Base-by-base conservation (phyloP, 2,797 vertebrate genomes). In the Tolypeutes matacus region DNA sequence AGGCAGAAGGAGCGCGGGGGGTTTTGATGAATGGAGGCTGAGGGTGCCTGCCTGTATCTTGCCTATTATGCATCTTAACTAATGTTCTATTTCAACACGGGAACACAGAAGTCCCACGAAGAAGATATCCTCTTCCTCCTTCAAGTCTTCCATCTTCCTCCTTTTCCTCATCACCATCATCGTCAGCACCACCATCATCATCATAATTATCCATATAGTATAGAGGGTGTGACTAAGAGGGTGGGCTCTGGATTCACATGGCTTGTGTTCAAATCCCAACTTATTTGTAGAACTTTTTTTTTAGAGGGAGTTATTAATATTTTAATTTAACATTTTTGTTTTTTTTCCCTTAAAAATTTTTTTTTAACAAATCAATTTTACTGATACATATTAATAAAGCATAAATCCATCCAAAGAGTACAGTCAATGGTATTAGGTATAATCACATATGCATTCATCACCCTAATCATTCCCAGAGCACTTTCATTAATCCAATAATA, bases 1-100 rank as follows among this genome's bases (percentile, higher is more conserved):
- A 42, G 34, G 0, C 0, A 21, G 39, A 82, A 31, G 34, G 23
- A 69, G 7, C 1, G 0, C 18, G 49, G 7, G 36, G 36, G 31
- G 34, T 3, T 36, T 25, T 17, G 27, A 51, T 76, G 67, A 23
- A 15, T 2, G 23, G 9, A 64, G 3, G 42, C 0, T 0, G 39
- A 53, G 42, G 70, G 15, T 27, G 4, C 10, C 56, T 6, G 2
- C 4, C 34, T n/a, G 13, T 77, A 39, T 7, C 75, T 27, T 42
- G 23, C 49, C n/a, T 93, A n/a, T 27, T 20, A 23, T 23, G n/a
- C 31, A 4, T 21, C 23, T 51, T 75, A 18, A 49, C 31, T 15
- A 1, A 0, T 21, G 11, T 84, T 82, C 6, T 56, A 17, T 90
- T 56, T 92, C 65, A 49, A 49, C n/a, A 60, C 18, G 46, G 46